Evolutionary conservation across 2,113 vertebrate species (phyloP), one percentile per base, ranked within the genome.

Genomic region (Heterochromis multidens): DNA sequence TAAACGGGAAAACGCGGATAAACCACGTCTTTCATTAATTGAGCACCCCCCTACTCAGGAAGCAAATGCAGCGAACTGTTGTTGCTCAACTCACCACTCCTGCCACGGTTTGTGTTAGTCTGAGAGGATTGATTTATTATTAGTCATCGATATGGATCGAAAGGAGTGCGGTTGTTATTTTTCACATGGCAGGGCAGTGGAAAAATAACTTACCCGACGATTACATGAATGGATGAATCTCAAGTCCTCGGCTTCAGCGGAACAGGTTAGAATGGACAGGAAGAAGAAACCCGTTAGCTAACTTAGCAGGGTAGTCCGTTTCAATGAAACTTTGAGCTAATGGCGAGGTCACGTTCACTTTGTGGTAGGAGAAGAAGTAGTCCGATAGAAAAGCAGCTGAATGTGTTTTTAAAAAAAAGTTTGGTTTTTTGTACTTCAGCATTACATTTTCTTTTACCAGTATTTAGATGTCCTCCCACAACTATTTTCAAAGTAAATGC

Each of bases 181-280:
- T 52, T 92, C 92, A 89, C 91, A 95, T 95, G 92, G 95, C 88
- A 91, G 87, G 85, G 46, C 60, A 1, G 83, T 89, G 90, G 88
- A 86, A 76, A 57, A 63, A 27, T 58, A 35, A 37, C 74, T 81
- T 80, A 62, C 88, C 29, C 59, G 63, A 85, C 58, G 81, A 89
- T 80, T 88, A 67, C 85, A 88, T 76, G 86, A 87, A 80, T 80
- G 86, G 89, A 88, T n/a, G 49, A 65, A 88, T 76, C 79, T 76
- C 14, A 33, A 25, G 81, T 91, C 52, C 56, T 58, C 37, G 86
- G 82, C 80, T 87, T 83, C 82, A 79, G 49, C 67, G 63, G 63
- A 93, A 83, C 89, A 93, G 92, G 92, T 95, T 65, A 89, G 94
- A 59, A 46, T 10, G 58, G 35, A 54, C 5, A 31, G 12, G 46